Evolutionary conservation across 53 echinoderm and acorn worm genomes (phyloP).

Genomic region (Apostichopus leukothele): DNA sequence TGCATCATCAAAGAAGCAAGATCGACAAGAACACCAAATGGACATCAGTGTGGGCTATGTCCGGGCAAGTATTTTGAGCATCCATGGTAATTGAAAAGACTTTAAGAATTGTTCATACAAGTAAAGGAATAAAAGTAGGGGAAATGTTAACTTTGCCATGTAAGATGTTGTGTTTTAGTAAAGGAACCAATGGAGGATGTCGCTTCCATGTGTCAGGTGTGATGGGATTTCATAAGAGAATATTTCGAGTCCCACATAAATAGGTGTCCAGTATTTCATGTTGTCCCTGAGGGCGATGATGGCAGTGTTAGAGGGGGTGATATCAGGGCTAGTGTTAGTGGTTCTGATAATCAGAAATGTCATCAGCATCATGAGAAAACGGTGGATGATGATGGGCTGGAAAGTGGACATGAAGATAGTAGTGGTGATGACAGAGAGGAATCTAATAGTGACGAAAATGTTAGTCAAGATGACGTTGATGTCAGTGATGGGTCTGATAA

Average conservation of each 20-base stretch:
- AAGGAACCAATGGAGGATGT: too few species aligned
- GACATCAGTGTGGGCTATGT: background rate
- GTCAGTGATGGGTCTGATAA: too few species aligned
- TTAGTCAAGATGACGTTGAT: background rate
- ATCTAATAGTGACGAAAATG: background rate
- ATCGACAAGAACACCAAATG: background rate
- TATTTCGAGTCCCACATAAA: background rate
- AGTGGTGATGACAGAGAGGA: background rate
- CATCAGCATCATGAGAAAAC: too few species aligned
- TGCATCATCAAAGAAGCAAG: background rate
- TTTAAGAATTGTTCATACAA: background rate
- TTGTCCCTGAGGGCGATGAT: background rate
- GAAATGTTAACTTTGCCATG: too few species aligned
- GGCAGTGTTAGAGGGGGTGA: background rate
- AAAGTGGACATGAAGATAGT: background rate
- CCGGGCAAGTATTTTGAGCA: constrained; percentile 8
- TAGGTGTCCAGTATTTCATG: background rate
- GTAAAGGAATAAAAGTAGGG: too few species aligned
- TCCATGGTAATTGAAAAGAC: background rate
- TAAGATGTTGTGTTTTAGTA: background rate
- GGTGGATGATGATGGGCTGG: too few species aligned
- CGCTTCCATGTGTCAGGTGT: background rate
- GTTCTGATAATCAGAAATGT: too few species aligned
- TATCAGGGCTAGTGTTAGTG: too few species aligned
- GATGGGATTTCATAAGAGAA: background rate